A percentile compares a stretch with the other conserved stretches of the same genome.
Evolutionary conservation across 2,797 vertebrate species (phyloP).

Genomic region (Mionectes olivaceus): DNA sequence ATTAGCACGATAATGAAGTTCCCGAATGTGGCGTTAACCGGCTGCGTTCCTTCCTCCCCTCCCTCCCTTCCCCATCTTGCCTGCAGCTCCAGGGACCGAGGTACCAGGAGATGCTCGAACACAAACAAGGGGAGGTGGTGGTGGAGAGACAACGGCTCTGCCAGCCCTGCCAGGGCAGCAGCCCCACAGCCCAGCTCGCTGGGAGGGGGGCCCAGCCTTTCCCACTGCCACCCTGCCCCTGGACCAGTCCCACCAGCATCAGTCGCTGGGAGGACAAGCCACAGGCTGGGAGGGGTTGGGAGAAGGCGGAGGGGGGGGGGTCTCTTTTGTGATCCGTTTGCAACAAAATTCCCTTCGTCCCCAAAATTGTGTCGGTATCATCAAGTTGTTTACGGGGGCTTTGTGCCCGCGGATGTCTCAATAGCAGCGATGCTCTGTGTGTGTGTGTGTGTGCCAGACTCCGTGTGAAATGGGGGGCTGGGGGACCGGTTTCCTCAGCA

Average conservation of each 20-base stretch:
- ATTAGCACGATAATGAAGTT: conserved; percentile 48
- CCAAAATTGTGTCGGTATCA: neutral
- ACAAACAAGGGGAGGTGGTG: neutral
- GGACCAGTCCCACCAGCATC: neutral
- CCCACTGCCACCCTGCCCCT: neutral
- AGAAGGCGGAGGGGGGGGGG: rapidly evolving
- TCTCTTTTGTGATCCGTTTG: neutral
- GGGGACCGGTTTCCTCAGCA: neutral
- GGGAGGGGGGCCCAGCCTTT: neutral
- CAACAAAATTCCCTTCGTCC: neutral
- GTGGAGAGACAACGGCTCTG: neutral
- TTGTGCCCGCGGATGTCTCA: neutral
- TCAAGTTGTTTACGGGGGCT: conserved; percentile 21
- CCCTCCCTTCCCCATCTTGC: conserved; percentile 13
- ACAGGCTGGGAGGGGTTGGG: neutral
- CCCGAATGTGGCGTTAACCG: neutral
- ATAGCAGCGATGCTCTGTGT: neutral
- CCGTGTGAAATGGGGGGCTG: neutral
- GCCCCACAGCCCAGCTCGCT: neutral
- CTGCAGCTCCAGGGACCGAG: neutral
- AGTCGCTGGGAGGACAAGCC: neutral
- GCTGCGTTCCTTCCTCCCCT: neutral
- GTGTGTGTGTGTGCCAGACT: neutral
- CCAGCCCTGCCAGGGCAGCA: neutral
- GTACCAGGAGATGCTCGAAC: neutral